Conservation (phyloP, 2,888 invertebrate species). For the Atethmia centrago region DNA sequence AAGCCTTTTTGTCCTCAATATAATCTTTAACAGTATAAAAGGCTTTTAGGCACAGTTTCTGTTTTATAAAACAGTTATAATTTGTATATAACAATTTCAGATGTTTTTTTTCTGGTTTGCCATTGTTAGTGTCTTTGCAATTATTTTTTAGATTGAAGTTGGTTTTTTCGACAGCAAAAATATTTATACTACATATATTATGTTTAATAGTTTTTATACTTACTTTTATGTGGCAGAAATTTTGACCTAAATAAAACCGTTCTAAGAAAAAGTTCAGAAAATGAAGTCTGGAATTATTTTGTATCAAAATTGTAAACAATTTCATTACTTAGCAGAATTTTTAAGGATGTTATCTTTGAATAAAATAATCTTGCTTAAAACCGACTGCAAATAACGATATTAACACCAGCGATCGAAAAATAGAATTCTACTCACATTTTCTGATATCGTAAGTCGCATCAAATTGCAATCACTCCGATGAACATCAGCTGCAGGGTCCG, state of each 20-base stretch:
- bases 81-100: too few relatives aligned
- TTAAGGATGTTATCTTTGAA: neutral
- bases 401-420: conserved; percentile 4
- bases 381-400: conserved; percentile 1
- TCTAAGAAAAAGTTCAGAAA: neutral
- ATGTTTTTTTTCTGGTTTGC: too few relatives aligned
- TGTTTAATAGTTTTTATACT: neutral
- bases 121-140: too few relatives aligned
- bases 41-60: too few relatives aligned
- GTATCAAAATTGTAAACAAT: neutral
- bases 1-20: too few relatives aligned
- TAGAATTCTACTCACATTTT: conserved; percentile 8
- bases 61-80: too few relatives aligned
- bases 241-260: neutral
- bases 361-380: neutral
- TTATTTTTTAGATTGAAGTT: neutral
- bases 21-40: too few relatives aligned
- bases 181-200: too few relatives aligned
- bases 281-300: neutral
- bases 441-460: conserved; percentile 43
- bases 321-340: neutral
- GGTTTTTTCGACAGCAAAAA: neutral
- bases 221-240: neutral
- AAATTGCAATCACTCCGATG: conserved; percentile 33
- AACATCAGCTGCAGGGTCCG: conserved; percentile 32